Evolutionary conservation across 2,113 vertebrate species (phyloP).

Genomic region (Marcusenius ussheri): DNA sequence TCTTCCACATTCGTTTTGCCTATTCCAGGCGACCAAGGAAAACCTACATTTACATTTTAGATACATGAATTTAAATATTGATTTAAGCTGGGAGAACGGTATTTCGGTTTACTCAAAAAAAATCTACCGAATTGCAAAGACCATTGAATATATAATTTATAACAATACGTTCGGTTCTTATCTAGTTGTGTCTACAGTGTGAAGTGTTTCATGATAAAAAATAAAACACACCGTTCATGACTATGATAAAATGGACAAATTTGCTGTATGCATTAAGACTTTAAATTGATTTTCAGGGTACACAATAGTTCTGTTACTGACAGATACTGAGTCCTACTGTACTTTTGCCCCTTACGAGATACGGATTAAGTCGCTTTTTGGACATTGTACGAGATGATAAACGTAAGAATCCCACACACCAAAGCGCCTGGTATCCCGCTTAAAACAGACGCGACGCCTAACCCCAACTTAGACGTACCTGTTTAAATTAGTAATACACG

Average conservation of each 20-base stretch:
- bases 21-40: neutral
- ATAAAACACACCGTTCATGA: neutral
- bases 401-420: neutral
- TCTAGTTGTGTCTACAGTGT: neutral
- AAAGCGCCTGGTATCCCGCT: neutral
- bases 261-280: neutral
- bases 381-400: neutral
- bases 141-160: neutral
- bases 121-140: neutral
- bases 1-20: neutral
- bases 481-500: constrained; percentile 12
- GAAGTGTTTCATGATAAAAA: neutral
- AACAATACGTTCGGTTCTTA: neutral
- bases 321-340: neutral
- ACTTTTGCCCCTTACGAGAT: neutral
- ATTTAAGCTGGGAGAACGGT: neutral
- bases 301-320: neutral
- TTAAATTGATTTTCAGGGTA: neutral
- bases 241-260: neutral
- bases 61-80: neutral
- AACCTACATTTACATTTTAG: neutral
- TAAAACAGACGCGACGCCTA: neutral
- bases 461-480: neutral
- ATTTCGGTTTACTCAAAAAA: neutral
- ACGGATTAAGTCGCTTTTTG: neutral